Conservation (phyloP, 2,888 invertebrate species). For the Pandemis corylana region DNA sequence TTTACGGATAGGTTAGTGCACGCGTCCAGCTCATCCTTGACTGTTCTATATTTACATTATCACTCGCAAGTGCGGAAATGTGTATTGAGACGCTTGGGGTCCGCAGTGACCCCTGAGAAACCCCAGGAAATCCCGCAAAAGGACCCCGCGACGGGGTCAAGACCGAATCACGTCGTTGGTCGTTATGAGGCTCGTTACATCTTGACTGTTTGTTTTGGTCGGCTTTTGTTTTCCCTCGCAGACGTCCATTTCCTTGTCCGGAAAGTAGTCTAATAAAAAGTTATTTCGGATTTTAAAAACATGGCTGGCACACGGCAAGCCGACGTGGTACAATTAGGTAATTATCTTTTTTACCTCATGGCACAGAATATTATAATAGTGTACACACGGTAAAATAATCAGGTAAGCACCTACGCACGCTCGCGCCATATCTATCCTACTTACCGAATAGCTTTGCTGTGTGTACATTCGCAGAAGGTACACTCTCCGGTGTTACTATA, state of each 20-base stretch:
- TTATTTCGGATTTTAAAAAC: not conserved
- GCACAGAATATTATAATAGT: too few species aligned
- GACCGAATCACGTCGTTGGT: conserved; percentile 34
- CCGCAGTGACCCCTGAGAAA: not conserved
- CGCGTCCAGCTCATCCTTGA: not conserved
- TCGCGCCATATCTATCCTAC: too few species aligned
- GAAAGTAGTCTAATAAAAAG: not conserved
- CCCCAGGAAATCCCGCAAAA: not conserved
- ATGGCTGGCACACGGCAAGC: not conserved
- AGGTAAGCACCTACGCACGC: too few species aligned
- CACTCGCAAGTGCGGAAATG: conserved; percentile 17
- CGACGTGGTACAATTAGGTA: not conserved
- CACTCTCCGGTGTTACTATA: too few species aligned
- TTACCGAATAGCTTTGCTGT: too few species aligned
- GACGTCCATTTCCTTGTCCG: not conserved
- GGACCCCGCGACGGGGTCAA: conserved; percentile 29
- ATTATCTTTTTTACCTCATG: too few species aligned
- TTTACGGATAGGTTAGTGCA: too few species aligned
- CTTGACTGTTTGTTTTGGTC: conserved; percentile 31
- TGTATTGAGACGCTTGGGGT: conserved; percentile 10
- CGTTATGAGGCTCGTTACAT: conserved; percentile 37
- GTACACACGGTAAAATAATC: too few species aligned
- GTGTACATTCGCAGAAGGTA: too few species aligned
- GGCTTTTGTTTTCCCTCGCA: conserved; percentile 27
- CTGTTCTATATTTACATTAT: not conserved